Base-by-base conservation (phyloP, 2,113 vertebrate genomes). In the Helogale parvula region DNA sequence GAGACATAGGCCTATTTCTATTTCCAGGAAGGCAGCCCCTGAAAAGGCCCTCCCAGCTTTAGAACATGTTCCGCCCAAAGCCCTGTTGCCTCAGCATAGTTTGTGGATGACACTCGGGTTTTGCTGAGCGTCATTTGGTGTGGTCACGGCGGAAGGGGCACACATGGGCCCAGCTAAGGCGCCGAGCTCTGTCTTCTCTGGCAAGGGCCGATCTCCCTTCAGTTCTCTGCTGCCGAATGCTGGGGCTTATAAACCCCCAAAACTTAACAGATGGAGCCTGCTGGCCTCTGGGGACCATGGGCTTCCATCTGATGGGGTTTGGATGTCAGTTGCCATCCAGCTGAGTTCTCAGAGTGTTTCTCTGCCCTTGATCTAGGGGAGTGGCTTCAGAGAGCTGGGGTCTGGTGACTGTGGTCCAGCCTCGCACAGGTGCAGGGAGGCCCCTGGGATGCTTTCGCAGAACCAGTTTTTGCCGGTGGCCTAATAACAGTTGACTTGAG, bases 51-150 rank as follows among this genome's bases (percentile, higher is more conserved):
- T 57, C 16, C 57, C 16, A 25, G 77, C 45, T 47, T 69, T 69
- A 38, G 63, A 71, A 69, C 23, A 23, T 31, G 41, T 71, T 71
- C 84, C 14, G 52, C 31, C 47, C 45, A 52, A 16, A 27, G 23
- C n/a, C 38, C 81, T 21, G 21, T 76, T 57, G 9, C 41, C 72
- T 41, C 35, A 3, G 38, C 31, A 45, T 35, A 0, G 1, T 68
- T 77, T 19, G 45, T 41, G 25, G 83, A 15, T 92, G 65, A 63
- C 68, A 14, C 31, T 50, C 7, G 8, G 21, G 16, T 57, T 72
- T 65, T 31, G 38, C 65, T 0, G 0, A 19, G 33, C 21, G 41
- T 80, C 2, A 0, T 21, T n/a, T 38, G 86, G 66, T 31, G 1
- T 27, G n/a, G 82, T 57, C 27, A 25, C 21, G n/a, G 47, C 72